These are phyloP conservation scores for Drosophila fungiperda DNA, from an alignment of 2,888 invertebrate species.

Conservation along the genomic window DNA sequence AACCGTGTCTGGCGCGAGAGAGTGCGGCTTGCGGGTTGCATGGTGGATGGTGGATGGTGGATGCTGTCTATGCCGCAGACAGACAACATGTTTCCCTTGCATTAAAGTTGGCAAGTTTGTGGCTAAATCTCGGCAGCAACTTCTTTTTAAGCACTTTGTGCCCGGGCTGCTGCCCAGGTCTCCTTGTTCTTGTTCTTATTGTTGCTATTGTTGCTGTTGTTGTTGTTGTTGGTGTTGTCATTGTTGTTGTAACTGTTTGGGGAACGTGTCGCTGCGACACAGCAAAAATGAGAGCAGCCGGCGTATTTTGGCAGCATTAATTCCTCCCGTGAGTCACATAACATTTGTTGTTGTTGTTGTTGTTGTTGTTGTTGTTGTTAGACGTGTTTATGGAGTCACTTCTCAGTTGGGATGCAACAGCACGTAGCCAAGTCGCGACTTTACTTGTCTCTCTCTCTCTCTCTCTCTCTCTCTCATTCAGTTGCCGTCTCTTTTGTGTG, in stretches of 20 bases:
- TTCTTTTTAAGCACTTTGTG: conserved; percentile 33
- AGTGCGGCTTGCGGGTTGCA: background rate
- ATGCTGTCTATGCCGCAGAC: conserved; percentile 14
- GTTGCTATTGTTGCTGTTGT: conserved; percentile 30
- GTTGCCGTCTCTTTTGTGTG: background rate
- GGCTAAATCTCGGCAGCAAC: conserved; percentile 48
- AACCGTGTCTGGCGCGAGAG: background rate
- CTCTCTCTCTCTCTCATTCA: background rate
- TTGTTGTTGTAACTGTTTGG: conserved; percentile 66
- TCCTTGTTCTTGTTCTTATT: conserved; percentile 20
- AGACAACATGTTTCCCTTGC: conserved; percentile 23
- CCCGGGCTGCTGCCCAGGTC: conserved; percentile 7
- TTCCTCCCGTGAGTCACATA: conserved; percentile 75
- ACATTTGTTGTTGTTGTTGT: conserved; percentile 25
- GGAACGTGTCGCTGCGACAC: conserved; percentile 59
- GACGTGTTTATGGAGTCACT: conserved; percentile 71
- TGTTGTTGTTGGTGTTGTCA: conserved; percentile 24
- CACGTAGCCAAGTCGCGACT: conserved; percentile 50
- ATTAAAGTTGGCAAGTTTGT: conserved; percentile 55
- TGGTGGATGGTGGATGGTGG: background rate
- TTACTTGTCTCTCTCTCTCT: conserved; percentile 6
- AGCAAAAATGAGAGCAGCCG: conserved; percentile 51
- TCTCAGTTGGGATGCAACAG: conserved; percentile 42
- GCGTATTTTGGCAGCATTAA: conserved; percentile 74
- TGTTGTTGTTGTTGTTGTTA: conserved; percentile 23